Base-by-base conservation (phyloP, 2,888 invertebrate genomes). In the Idaea biselata region DNA sequence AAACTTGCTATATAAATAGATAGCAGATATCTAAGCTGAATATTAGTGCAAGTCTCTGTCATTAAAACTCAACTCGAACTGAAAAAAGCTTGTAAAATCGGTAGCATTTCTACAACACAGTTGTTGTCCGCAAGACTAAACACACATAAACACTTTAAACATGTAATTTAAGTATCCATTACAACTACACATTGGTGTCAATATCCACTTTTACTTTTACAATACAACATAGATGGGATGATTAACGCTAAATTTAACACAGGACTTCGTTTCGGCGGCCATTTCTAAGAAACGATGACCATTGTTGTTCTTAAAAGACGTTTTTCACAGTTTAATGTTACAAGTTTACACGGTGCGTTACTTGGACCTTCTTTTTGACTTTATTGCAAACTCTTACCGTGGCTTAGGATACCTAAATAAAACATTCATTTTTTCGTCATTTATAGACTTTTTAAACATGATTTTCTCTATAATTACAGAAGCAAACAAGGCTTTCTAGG, bases 191-290 rank as follows among this genome's bases (percentile, higher is more conserved):
- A 66, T 68, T 69, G 68, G 71, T 71, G 73, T 76, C 69, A 75
- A 76, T 79, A 76, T 73, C 74, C 71, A 75, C 76, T 86, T 79
- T 86, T 82, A 86, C 84, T 88, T 85, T 87, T 74, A 73, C 76
- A 81, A 78, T 62, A 56, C 55, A 31, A 73, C 74, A 83, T 56
- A 18, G 80, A 89, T 88, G 82, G 79, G 86, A 91, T 91, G 84
- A 88, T 85, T 88, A 83, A 88, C 90, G 89, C 90, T 91, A 90
- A 91, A 92, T 91, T 91, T 89, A 91, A 90, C 89, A 72, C 73
- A 74, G 74, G 79, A 77, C 80, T 73, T 74, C 75, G 68, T 70
- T 67, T 73, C 80, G 80, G 79, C 80, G 74, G 79, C 80, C 83
- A 80, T 79, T 91, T 90, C 88, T 83, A 78, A 75, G 89, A 91